Conservation (phyloP, 2,888 invertebrate genomes). For the Lamproptera curius region DNA sequence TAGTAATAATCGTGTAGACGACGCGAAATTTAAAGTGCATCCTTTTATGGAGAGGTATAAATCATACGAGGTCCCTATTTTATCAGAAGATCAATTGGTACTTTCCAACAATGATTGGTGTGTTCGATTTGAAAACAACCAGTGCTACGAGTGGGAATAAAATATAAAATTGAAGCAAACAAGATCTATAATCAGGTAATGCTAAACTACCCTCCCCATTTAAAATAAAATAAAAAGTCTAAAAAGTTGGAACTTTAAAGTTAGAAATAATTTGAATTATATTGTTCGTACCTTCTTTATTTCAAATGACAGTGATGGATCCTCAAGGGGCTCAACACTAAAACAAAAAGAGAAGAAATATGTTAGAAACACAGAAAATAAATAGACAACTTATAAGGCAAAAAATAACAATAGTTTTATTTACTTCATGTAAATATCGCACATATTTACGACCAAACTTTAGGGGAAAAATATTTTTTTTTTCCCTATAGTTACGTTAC, state of each 20-base stretch:
- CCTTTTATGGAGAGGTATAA: conserved; percentile 10
- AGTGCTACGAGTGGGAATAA: neutral
- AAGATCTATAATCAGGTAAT: neutral
- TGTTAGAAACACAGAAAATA: no score
- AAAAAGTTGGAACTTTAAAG: neutral
- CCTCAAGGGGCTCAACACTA: conserved; percentile 4
- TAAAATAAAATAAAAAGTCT: neutral
- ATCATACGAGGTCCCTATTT: conserved; percentile 11
- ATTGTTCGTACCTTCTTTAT: conserved; percentile 1
- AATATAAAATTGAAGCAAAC: neutral
- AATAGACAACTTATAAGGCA: no score
- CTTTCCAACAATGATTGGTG: conserved; percentile 9
- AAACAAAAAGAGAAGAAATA: conserved; percentile 6
- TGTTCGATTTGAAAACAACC: conserved; percentile 1
- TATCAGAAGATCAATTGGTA: conserved; percentile 12
- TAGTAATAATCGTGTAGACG: conserved; percentile 4
- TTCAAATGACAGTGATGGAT: neutral
- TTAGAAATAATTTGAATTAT: neutral
- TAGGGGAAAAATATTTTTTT: no score
- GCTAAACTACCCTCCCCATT: neutral
- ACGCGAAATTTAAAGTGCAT: conserved; percentile 1
- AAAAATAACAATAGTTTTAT: no score
- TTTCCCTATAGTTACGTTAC: no score
- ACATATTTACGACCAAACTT: no score
- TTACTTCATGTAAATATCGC: no score